Evolutionary conservation across 2,797 vertebrate genomes (phyloP).

Genomic region (Paramormyrops hopkinsi): DNA sequence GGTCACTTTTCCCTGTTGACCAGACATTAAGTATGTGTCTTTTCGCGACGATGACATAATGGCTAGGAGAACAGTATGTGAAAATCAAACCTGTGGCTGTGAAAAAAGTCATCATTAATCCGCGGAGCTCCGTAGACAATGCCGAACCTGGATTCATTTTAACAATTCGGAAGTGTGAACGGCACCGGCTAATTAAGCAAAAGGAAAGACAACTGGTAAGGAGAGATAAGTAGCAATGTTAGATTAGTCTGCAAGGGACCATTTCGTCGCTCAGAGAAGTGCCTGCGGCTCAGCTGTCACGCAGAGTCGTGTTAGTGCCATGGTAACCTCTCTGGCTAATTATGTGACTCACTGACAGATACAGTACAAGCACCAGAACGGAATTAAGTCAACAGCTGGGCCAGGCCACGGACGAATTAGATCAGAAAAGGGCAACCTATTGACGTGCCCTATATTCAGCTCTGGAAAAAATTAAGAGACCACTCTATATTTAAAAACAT

Average conservation of each 20-base stretch:
- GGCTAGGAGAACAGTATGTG: slow-evolving; percentile 14
- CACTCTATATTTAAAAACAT: neutral
- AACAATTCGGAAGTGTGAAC: neutral
- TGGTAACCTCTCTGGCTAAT: slow-evolving; percentile 21
- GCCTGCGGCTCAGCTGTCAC: neutral
- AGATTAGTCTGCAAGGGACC: neutral
- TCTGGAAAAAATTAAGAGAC: neutral
- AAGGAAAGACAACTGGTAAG: neutral
- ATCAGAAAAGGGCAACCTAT: neutral
- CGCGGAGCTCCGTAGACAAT: neutral
- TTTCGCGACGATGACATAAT: slow-evolving; percentile 19
- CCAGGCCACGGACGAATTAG: neutral
- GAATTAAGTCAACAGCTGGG: slow-evolving; percentile 17
- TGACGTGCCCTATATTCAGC: neutral
- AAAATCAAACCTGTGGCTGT: slow-evolving; percentile 1
- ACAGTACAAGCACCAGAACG: slow-evolving; percentile 8
- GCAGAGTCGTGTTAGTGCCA: slow-evolving; percentile 8
- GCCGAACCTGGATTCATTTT: neutral
- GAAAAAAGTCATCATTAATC: slow-evolving; percentile 2
- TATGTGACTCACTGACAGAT: slow-evolving; percentile 20
- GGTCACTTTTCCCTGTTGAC: slow-evolving; percentile 17
- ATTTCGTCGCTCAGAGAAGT: neutral
- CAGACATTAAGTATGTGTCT: slow-evolving; percentile 17
- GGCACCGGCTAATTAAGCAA: neutral
- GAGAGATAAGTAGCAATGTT: neutral